Evolutionary conservation across 2,797 vertebrate genomes (phyloP).

Genomic region (Lepus oiostolus): DNA sequence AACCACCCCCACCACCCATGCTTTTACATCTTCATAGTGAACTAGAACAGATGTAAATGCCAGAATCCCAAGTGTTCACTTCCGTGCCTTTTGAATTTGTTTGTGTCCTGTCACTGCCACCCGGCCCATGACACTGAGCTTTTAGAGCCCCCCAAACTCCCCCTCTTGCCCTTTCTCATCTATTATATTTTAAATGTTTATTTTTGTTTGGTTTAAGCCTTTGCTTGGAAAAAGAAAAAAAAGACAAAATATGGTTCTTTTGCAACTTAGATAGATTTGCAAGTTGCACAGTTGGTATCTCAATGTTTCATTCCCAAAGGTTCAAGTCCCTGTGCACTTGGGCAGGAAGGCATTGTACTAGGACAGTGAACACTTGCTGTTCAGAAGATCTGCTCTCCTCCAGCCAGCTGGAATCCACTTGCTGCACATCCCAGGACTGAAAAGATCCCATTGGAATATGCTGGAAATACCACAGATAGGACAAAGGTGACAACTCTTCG

Average conservation of each 20-base stretch:
- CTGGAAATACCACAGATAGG: neutral
- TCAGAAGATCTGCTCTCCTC: neutral
- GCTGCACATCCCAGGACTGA: neutral
- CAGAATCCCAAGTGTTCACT: neutral
- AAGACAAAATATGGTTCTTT: neutral
- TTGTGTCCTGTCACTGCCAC: neutral
- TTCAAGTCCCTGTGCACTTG: neutral
- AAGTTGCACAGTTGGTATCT: constrained; percentile 33
- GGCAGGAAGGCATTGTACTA: constrained; percentile 49
- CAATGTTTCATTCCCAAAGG: constrained; percentile 54
- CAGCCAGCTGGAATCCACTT: neutral
- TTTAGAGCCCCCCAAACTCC: neutral
- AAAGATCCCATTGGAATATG: neutral
- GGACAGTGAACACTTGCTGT: neutral
- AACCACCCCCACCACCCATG: neutral
- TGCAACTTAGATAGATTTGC: constrained; percentile 41
- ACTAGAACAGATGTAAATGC: neutral
- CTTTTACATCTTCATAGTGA: neutral
- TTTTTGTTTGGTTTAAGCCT: constrained; percentile 27
- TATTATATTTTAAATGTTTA: neutral
- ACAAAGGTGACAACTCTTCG: neutral
- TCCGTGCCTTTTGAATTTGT: neutral
- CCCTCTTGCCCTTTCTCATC: neutral
- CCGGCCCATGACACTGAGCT: neutral
- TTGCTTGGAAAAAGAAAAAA: neutral